Base-by-base conservation (phyloP, 2,113 vertebrate species). In the Alectura lathami region DNA sequence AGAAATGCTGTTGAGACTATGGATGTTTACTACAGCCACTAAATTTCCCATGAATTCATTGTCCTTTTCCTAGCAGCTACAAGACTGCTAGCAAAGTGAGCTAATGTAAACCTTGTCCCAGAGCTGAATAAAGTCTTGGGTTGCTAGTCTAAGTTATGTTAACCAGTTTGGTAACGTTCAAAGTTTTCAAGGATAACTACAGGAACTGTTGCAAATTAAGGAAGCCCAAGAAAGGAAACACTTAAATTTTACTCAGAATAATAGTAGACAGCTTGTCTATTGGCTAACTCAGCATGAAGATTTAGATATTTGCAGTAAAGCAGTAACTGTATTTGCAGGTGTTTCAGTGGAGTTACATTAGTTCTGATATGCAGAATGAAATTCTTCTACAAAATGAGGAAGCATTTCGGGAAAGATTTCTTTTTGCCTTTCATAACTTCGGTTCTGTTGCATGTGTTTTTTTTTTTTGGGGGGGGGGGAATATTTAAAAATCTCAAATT, bases 11-110 rank as follows among this genome's bases (percentile, higher is more conserved):
- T 22, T 57, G 56, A 74, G 36, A 48, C 29, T 20, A 42, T 59
- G 24, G 47, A 74, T 1, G 3, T 47, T 67, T 73, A 27, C 14
- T 73, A n/a, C 22, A 77, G 53, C 53, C 63, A 89, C 29, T 56
- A 18, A n/a, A 26, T 5, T 70, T 57, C 50, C 24, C 21, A 13
- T 45, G 47, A 45, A 69, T 6, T 43, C 38, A 29, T 32, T 40
- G 34, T 36, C 32, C 63, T 17, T 2, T 1, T 2, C 23, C 59
- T 47, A 22, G 3, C 45, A 54, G 68, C 34, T 48, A 47, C 0
- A 0, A 68, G 14, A 64, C 29, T 30, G 48, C 68, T 23, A 30
- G 32, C 17, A 59, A 17, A 92, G 38, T 70, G 6, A 32, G 5
- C 16, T 83, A 79, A 62, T 11, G 7, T 14, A 74, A 85, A 64